Evolutionary conservation across 2,113 vertebrate genomes (phyloP), one percentile per base, ranked within the genome.

Genomic region (Equus przewalskii): DNA sequence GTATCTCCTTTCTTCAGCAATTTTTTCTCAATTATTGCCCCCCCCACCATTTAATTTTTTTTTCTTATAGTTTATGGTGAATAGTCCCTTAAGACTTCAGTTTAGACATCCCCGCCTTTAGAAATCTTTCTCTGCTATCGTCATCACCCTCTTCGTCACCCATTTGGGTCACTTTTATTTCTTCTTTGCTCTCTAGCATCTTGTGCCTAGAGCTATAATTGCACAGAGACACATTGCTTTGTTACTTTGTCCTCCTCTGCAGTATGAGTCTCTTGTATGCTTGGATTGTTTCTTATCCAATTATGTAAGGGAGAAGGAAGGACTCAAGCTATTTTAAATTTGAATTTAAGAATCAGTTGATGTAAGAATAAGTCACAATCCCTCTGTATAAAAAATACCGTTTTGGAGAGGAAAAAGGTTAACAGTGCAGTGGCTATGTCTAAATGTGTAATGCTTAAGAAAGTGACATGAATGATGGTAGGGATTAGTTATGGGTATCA

Each of bases 341-440:
- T 83, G 49, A 94, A 56, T 10, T 92, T 82, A 85, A 64, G 5
- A 79, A 64, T 58, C 89, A 62, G 1, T 90, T 75, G 15, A 36
- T 33, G 89, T 83, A 92, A 89, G 6, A 56, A 21, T 81, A 64
- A 90, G 36, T 60, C 41, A 60, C 56, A 44, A 81, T 70, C 54
- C 1, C 12, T 56, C 83, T 86, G 46, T 30, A 67, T 1, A 30
- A 67, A 41, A 87, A 70, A n/a, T 65, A 65, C 7, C 62, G 0
- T 62, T 62, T 92, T 67, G 10, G 3, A 83, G 21, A 26, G 13
- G 14, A 41, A 82, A 80, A 24, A 65, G 33, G 30, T 79, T 22
- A 64, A 36, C 15, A 54, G 1, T 12, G 44, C 8, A 54, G 5
- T 75, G 7, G 30, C 4, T 75, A 79, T 93, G 13, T 89, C 11